A percentile compares a stretch with the other conserved stretches of the same genome.
phyloP scores from a whole-genome alignment of 2,113 vertebrate species.

The Gallinago jamesoni region DNA sequence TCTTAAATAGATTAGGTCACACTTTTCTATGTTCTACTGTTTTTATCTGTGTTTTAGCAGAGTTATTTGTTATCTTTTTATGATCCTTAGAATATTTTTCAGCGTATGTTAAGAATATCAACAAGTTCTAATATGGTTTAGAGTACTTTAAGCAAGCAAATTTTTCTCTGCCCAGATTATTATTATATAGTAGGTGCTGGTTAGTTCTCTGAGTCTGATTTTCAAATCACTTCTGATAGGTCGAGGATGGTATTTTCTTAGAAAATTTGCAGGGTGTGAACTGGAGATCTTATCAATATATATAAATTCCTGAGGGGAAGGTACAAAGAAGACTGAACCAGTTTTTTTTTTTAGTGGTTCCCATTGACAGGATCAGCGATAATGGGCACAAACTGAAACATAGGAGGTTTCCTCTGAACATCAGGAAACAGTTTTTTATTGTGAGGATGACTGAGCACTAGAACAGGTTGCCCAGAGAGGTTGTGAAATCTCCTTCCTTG shows the following conservation, averaged over 20 bases:
- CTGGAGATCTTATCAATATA: background rate
- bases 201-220: background rate
- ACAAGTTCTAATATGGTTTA: background rate
- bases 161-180: background rate
- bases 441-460: background rate
- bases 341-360: background rate
- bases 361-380: background rate
- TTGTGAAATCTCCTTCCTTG: background rate
- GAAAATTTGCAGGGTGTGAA: background rate
- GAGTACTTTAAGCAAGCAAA: background rate
- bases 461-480: background rate
- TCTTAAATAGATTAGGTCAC: conserved; percentile 17
- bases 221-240: background rate
- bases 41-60: background rate
- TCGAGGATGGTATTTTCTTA: background rate
- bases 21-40: background rate
- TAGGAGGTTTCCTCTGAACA: background rate
- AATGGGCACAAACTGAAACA: background rate
- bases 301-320: background rate
- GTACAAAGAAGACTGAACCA: background rate
- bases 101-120: background rate
- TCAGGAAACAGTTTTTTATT: background rate
- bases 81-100: background rate
- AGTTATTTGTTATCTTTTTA: background rate
- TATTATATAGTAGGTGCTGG: background rate